phyloP scores from a whole-genome alignment of 2,888 invertebrate genomes.

The Ceramica pisi region DNA sequence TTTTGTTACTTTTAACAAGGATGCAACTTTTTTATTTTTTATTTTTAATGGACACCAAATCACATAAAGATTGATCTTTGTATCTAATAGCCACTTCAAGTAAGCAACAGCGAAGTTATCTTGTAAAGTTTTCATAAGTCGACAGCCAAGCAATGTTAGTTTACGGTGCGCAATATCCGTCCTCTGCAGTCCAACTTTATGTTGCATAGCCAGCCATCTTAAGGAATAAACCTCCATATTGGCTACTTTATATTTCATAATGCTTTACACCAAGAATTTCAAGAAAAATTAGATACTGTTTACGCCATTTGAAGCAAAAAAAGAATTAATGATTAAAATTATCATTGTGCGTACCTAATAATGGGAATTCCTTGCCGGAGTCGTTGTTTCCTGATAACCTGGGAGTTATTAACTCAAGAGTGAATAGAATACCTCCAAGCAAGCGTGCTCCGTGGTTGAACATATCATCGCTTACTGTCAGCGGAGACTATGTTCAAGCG shows the following conservation, averaged over 20 bases:
- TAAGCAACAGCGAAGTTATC: slow-evolving; percentile 14
- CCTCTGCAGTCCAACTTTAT: slow-evolving; percentile 25
- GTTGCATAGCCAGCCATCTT: slow-evolving; percentile 12
- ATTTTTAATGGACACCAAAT: neutral
- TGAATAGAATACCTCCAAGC: neutral
- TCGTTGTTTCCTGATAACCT: too few species aligned
- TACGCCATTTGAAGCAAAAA: neutral
- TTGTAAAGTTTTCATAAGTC: slow-evolving; percentile 31
- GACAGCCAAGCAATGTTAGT: slow-evolving; percentile 30
- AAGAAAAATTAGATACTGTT: neutral
- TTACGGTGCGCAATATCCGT: slow-evolving; percentile 38
- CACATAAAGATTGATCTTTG: neutral
- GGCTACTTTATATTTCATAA: neutral
- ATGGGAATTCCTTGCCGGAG: neutral
- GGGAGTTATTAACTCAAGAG: neutral
- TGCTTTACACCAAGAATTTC: neutral
- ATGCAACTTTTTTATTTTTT: neutral
- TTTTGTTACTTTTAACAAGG: neutral
- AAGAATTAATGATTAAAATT: neutral
- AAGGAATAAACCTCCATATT: slow-evolving; percentile 16
- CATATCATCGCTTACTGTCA: neutral
- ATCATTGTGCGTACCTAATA: neutral
- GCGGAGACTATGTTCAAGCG: accelerated
- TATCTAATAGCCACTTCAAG: neutral
- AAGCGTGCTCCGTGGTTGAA: neutral